phyloP scores from a whole-genome alignment of 2,888 invertebrate genomes.

The Papilio elwesi region DNA sequence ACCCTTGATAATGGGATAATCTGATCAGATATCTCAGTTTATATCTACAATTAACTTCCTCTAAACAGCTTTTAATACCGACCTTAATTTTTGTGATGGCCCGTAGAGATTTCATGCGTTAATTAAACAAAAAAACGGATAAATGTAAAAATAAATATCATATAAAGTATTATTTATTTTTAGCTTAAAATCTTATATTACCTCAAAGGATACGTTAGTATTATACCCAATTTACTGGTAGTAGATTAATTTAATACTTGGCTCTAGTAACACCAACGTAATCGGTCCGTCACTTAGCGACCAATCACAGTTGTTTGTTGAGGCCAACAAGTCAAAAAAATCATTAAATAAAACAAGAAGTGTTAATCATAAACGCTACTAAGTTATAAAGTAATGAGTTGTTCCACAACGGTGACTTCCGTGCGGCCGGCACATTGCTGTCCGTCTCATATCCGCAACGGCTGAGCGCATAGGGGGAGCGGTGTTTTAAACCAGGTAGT shows the following conservation, averaged over 20 bases:
- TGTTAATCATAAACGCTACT: constrained; percentile 16
- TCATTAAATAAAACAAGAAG: constrained; percentile 19
- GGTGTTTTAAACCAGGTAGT: not conserved
- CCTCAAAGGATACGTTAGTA: not conserved
- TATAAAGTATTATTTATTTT: not conserved
- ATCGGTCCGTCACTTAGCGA: not conserved
- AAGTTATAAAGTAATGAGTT: constrained; percentile 21
- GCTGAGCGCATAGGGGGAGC: not conserved
- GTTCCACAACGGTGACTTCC: constrained; percentile 29
- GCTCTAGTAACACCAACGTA: not conserved
- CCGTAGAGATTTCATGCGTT: not conserved
- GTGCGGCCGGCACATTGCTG: not conserved
- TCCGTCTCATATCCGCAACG: constrained; percentile 10
- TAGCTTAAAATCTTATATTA: not conserved
- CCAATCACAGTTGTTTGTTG: not conserved
- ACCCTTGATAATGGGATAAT: not conserved
- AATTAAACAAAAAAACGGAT: not conserved
- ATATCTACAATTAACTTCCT: not conserved
- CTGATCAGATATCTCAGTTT: not conserved
- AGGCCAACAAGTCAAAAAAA: constrained; percentile 15
- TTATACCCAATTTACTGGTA: not conserved
- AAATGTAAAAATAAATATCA: not conserved
- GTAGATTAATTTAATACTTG: not conserved
- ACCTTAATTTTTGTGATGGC: not conserved
- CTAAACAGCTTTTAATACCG: not conserved